Base-by-base conservation (phyloP, 2,888 invertebrate species). In the Ochropleura plecta region DNA sequence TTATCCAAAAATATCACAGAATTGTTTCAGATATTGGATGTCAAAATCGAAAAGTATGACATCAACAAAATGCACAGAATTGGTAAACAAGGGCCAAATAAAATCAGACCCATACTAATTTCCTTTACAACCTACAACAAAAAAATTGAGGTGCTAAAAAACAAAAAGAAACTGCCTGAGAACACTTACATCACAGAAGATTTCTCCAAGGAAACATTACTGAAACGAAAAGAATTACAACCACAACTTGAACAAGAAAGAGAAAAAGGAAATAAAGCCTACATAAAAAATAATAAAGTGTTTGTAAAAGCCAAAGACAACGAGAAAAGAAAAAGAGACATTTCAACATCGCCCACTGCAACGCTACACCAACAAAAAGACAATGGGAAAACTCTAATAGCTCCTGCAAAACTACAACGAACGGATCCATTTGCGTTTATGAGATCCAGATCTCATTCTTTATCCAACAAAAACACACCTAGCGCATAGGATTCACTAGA, bases 141-240 rank as follows among this genome's bases (percentile, higher is more conserved):
- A 57, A 57, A 57, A 57, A 12, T 57, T 30, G 30, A 57, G 30
- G 20, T 57, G 14, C 6, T 57, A 9, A 57, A 57, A 30, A 57
- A 57, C 30, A 57, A 57, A 30, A 57, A 57, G 14, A 57, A 30
- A 57, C 30, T 57, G 57, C 57, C 57, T 14, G 57, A 57, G 57
- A 57, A 57, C 30, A 57, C 14, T 9, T 57, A 57, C 55, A 57
- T 57, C 30, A 30, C 55, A 57, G 57, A 57, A 57, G 57, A 57
- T 57, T 57, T 57, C 57, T 57, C 55, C 20, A 57, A 57, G 6
- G 55, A 30, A 57, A 20, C 55, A 12, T 6, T 57, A 30, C 20
- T 20, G 12, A 57, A 57, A 30, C 55, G 55, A 20, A 57, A 57
- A 57, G 20, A 55, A 20, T 10, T 55, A 20, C 55, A 55, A 55